Percentiles rank a stretch among this genome's conserved stretches.
Conservation (phyloP, 53 echinoderm and acorn worm genomes). For the Arbacia lixula region DNA sequence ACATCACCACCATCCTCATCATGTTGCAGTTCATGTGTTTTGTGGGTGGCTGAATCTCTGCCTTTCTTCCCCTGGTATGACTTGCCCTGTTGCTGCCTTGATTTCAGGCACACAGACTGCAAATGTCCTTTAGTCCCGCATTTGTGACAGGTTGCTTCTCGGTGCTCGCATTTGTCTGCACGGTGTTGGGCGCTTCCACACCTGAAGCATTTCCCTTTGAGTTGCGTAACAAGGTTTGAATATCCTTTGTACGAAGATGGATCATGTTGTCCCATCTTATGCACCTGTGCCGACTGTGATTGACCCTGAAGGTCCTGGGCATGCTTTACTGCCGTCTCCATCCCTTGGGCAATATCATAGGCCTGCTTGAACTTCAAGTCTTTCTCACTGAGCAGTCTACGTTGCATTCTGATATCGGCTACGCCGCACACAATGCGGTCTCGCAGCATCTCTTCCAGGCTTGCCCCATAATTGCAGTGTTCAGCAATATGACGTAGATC, state of each 20-base stretch:
- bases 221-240: conserved; percentile 4
- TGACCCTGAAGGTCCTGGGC: conserved; percentile 22
- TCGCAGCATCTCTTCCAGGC: background rate
- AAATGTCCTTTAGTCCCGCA: conserved; percentile 56
- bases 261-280: background rate
- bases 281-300: background rate
- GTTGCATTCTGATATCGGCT: conserved; percentile 18
- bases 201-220: conserved; percentile 20
- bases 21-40: conserved; percentile 39
- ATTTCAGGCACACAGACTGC: conserved; percentile 41
- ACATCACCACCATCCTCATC: conserved; percentile 8
- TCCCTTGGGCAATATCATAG: conserved; percentile 19
- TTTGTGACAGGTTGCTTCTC: conserved; percentile 2
- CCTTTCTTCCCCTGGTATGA: conserved; percentile 10
- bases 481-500: background rate
- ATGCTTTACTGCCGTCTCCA: conserved; percentile 46
- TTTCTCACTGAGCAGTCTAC: conserved; percentile 37
- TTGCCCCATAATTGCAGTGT: background rate
- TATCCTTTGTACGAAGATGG: background rate
- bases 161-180: conserved; percentile 13
- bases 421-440: conserved; percentile 29
- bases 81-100: background rate
- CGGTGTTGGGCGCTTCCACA: conserved; percentile 33
- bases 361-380: background rate
- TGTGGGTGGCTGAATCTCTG: background rate